These are phyloP conservation scores for Brenthis ino DNA, from an alignment of 2,888 invertebrate species.

Conservation along the genomic window DNA sequence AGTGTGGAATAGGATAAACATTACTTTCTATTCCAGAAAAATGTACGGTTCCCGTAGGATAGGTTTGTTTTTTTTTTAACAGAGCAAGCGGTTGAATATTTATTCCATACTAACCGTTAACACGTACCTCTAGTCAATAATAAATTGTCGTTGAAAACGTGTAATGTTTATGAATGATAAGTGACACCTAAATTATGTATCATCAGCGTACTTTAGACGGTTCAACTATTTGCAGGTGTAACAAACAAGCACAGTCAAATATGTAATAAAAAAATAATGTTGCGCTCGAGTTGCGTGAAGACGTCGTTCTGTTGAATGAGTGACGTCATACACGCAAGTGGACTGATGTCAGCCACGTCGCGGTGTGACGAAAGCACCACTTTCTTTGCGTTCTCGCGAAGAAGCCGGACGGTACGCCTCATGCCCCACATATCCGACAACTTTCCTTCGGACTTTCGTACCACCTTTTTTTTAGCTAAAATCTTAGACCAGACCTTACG, in stretches of 20 bases:
- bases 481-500: slow-evolving; percentile 60
- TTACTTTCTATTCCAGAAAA: too few species aligned
- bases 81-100: too few species aligned
- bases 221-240: slow-evolving; percentile 2
- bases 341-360: slow-evolving; percentile 45
- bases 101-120: too few species aligned
- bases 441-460: slow-evolving; percentile 81
- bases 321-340: slow-evolving; percentile 48
- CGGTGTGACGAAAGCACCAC: slow-evolving; percentile 48
- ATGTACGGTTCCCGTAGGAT: too few species aligned
- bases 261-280: slow-evolving; percentile 23
- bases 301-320: slow-evolving; percentile 38
- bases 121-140: too few species aligned
- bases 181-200: too few species aligned
- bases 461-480: slow-evolving; percentile 64
- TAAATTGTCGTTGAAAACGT: too few species aligned
- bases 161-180: too few species aligned
- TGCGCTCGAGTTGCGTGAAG: slow-evolving; percentile 25
- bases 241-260: slow-evolving; percentile 10
- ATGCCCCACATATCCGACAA: slow-evolving; percentile 78
- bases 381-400: slow-evolving; percentile 45
- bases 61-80: too few species aligned
- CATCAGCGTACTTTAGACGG: too few species aligned
- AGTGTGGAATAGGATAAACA: too few species aligned
- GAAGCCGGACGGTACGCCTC: slow-evolving; percentile 59